Evolutionary conservation across 37 sponge, comb jelly and placozoan species (phyloP), one percentile per base, ranked within the genome.

Genomic region (Petrosia ficiformis): DNA sequence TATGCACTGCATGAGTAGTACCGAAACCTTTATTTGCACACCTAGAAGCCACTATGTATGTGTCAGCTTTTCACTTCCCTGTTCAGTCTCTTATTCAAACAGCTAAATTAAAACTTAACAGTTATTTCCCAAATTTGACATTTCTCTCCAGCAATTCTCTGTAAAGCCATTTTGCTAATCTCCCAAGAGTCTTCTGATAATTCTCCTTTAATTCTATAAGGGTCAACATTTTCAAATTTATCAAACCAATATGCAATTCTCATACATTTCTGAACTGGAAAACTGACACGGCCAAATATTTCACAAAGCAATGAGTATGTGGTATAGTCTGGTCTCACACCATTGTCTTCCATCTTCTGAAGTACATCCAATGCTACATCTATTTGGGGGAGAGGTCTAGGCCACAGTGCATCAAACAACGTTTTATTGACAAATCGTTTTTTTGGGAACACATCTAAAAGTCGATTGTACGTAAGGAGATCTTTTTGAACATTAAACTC

Each of bases 321-420:
- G 2, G 37, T 73, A 28, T 71, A 36, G 66, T 90, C 80, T 37
- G 97, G 97, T 42, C 82, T 34, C 3, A 96, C 68, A 2, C 94
- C 94, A 36, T 93, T 77, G 0, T 90, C 94, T 71, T 96, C 97
- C 97, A 96, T 96, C 67, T 86, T 93, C 10, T 78, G 68, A 4
- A 96, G 81, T 2, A 96, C 21, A 6, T 87, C 73, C 67, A 96
- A 64, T 37, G 94, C 87, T 14, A 87, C 75, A 30, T 96, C 97
- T 33, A 93, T 72, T 29, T 93, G 95, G 25, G 97, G 97, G 22
- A 78, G 68, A 1, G 94, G 84, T 19, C 69, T 84, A 0, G 97
- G 97, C 91, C 95, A 96, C 2, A 96, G 16, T 0, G 91, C 84
- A 84, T 96, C 97, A 29, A 96, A 57, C 28, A 89, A 48, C 3